These are phyloP conservation scores for Cavia porcellus DNA, from an alignment of 2,113 vertebrate genomes.

Conservation along the genomic window DNA sequence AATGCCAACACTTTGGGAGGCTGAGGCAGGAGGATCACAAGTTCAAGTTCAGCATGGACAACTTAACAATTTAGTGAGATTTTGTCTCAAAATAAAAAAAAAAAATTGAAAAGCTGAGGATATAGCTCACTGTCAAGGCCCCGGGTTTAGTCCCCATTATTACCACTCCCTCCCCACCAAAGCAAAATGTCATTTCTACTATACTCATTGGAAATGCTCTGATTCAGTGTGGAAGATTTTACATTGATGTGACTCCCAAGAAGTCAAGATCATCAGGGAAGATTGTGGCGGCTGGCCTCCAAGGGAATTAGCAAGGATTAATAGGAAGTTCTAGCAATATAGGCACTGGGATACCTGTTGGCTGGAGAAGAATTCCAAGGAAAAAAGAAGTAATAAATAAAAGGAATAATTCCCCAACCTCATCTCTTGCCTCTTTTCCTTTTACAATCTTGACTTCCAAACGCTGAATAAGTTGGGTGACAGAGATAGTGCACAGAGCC, in stretches of 20 bases:
- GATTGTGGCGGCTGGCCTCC: neutral
- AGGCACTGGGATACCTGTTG: neutral
- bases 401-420: conserved; percentile 2
- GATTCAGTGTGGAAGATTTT: neutral
- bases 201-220: neutral
- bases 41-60: neutral
- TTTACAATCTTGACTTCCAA: neutral
- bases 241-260: neutral
- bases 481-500: neutral
- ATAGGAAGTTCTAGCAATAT: neutral
- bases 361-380: neutral
- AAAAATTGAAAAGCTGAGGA: neutral
- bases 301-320: neutral
- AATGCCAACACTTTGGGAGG: neutral
- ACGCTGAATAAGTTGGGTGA: neutral
- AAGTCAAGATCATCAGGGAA: neutral
- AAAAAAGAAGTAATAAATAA: neutral
- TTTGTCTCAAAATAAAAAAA: neutral
- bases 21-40: neutral
- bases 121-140: neutral
- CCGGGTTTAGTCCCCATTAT: neutral
- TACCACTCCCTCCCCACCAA: neutral
- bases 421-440: neutral
- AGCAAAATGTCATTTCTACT: neutral
- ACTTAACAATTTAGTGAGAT: neutral